Percentiles rank a stretch among this genome's conserved stretches.
Conservation (phyloP, 2,113 vertebrate species). For the Zapus hudsonius region DNA sequence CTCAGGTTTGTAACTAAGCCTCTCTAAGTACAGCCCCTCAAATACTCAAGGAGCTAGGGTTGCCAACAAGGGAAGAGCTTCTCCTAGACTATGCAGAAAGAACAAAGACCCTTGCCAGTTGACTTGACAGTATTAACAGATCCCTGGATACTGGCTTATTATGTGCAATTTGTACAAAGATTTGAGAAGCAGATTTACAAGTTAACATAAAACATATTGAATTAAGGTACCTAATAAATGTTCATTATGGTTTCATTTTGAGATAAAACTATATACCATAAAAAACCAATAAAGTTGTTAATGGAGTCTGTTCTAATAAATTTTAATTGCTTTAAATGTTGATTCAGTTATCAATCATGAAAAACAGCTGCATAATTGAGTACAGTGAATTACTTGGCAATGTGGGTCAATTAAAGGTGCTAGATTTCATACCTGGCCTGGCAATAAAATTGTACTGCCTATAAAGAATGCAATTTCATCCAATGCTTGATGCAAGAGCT, state of each 20-base stretch:
- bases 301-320: slow-evolving; percentile 3
- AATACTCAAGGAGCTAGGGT: background rate
- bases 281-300: background rate
- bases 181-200: slow-evolving; percentile 35
- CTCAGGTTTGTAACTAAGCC: background rate
- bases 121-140: background rate
- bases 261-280: background rate
- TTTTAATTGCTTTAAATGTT: slow-evolving; percentile 33
- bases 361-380: slow-evolving; percentile 25
- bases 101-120: background rate
- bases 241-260: slow-evolving; percentile 27
- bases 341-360: slow-evolving; percentile 27
- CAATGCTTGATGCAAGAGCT: background rate
- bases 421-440: slow-evolving; percentile 24
- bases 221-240: slow-evolving; percentile 11
- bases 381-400: slow-evolving; percentile 31
- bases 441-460: slow-evolving; percentile 21
- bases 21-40: background rate
- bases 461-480: slow-evolving; percentile 18
- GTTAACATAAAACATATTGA: slow-evolving; percentile 30
- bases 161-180: background rate
- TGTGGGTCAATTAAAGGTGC: background rate
- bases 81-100: background rate
- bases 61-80: background rate
- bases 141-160: background rate